Base-by-base conservation (phyloP, 1,140 invertebrate species). In the Helicoverpa zea region DNA sequence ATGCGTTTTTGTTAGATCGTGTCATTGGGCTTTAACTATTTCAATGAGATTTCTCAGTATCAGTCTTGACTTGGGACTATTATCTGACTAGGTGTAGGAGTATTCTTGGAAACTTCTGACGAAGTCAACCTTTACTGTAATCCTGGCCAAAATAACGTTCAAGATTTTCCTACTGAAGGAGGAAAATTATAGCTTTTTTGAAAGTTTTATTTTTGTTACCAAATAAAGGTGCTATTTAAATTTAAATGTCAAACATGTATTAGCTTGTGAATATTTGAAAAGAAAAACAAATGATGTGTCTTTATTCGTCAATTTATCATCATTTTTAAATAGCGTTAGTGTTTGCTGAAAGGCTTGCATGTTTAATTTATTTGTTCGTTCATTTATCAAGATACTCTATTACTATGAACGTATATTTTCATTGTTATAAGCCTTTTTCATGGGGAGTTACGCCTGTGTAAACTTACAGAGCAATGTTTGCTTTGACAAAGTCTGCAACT, bases 231-330 rank as follows among this genome's bases (percentile, higher is more conserved):
- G 16, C 13, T 43, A 30, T 12, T 23, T 23, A 30, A 43, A 63
- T 63, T 23, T 23, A 30, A 43, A 63, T 63, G 30, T 7, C 61
- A 43, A 66, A 49, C 11, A 64, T 59, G 18, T 11, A 59, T 5
- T 11, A 68, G 35, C 11, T 11, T 4, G 13, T 9, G 11, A 49
- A 66, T 18, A 7, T 64, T 29, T 47, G 11, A 12, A 49, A 49
- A 49, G 23, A 18, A 49, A 49, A 18, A 49, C 43, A 68, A 68
- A 68, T 66, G 16, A 23, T 47, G 14, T 66, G 16, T 10, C 18
- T 68, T 49, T 68, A 68, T 49, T 68, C 4, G 18, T n/a, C 64
- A 18, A 49, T 68, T 23, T 68, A 43, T 68, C 30, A 23, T 68
- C 16, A 68, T 68, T 49, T 68, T 12, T 1, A 23, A 18, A 47